Percentiles rank a stretch among this genome's conserved stretches.
Conservation (phyloP, 2,797 vertebrate genomes). For the Neoniphon sammara region DNA sequence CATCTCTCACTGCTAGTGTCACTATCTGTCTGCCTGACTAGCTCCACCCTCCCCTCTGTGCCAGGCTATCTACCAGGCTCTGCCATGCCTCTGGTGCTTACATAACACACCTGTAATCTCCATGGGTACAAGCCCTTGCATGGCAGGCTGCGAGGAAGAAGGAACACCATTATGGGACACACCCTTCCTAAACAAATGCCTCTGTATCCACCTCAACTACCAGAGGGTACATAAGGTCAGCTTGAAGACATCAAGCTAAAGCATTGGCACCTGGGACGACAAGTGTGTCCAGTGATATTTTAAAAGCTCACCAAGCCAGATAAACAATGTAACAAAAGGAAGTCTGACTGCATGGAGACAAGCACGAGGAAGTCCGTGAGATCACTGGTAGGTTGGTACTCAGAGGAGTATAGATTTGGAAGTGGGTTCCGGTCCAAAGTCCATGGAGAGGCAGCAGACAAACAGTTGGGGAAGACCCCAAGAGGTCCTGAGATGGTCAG, state of each 20-base stretch:
- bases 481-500: slow-evolving; percentile 14
- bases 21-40: neutral
- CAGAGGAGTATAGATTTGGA: slow-evolving; percentile 36
- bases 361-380: neutral
- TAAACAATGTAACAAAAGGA: no score
- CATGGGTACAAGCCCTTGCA: slow-evolving; percentile 82
- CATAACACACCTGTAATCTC: slow-evolving; percentile 81
- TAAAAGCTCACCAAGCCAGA: neutral
- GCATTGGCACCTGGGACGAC: no score
- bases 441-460: slow-evolving; percentile 27
- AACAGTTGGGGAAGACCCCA: slow-evolving; percentile 24
- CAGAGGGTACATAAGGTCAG: slow-evolving; percentile 49
- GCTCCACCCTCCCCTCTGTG: slow-evolving; percentile 22
- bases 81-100: slow-evolving; percentile 58
- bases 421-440: slow-evolving; percentile 49
- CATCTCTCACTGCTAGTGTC: neutral
- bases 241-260: slow-evolving; percentile 5
- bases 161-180: slow-evolving; percentile 76
- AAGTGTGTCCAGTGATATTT: no score
- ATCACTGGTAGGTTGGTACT: slow-evolving; percentile 11
- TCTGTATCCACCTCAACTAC: slow-evolving; percentile 67
- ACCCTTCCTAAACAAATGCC: slow-evolving; percentile 83
- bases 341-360: neutral
- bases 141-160: slow-evolving; percentile 63
- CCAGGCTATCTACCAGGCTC: slow-evolving; percentile 24